These are phyloP conservation scores for Cancer borealis DNA, from an alignment of 2,888 invertebrate genomes.

Conservation along the genomic window DNA sequence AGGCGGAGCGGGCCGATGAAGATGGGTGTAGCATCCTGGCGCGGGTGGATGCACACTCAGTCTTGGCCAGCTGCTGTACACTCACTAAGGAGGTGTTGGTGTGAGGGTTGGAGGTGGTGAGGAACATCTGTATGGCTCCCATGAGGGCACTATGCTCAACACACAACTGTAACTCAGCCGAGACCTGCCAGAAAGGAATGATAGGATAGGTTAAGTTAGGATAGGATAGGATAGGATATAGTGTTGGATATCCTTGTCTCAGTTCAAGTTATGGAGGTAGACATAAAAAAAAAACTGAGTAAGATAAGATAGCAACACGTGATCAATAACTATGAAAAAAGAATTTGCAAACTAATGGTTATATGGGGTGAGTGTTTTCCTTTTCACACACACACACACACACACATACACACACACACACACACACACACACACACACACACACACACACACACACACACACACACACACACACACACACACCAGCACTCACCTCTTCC, in stretches of 20 bases:
- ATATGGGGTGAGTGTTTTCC: no score
- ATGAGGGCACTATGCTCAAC: slow-evolving; percentile 60
- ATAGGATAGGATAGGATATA: no score
- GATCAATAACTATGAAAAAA: no score
- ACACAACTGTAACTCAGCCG: slow-evolving; percentile 40
- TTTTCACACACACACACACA: not conserved
- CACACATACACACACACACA: not conserved
- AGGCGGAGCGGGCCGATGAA: slow-evolving; percentile 22
- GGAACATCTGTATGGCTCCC: slow-evolving; percentile 69
- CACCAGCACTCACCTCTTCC: slow-evolving; percentile 53
- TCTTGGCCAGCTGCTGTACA: slow-evolving; percentile 38
- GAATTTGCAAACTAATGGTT: no score
- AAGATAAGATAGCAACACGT: no score
- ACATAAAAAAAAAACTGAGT: no score
- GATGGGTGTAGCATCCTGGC: slow-evolving; percentile 36
- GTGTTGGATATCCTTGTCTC: no score
- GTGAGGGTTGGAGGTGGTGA: slow-evolving; percentile 57
- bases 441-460: not conserved
- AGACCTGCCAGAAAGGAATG: slow-evolving; percentile 21
- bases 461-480: not conserved
- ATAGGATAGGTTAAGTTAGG: no score
- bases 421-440: not conserved
- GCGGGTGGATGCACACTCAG: not conserved
- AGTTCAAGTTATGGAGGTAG: no score
- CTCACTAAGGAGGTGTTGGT: not conserved